A percentile compares a stretch with the other conserved stretches of the same genome.
phyloP scores from a whole-genome alignment of 2,888 invertebrate species.

The Tetragonula carbonaria region DNA sequence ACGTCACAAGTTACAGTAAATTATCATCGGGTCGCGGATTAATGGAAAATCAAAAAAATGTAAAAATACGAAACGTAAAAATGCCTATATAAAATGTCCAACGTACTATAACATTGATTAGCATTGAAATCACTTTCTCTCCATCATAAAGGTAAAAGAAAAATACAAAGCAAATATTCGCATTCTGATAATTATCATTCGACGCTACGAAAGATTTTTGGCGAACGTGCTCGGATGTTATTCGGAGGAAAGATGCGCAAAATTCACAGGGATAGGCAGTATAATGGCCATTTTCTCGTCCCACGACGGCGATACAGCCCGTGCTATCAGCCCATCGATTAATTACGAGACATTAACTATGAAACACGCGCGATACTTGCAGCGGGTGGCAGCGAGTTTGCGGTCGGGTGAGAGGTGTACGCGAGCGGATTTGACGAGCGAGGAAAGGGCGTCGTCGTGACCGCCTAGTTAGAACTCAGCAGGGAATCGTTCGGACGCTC shows the following conservation, averaged over 20 bases:
- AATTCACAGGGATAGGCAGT: constrained; percentile 28
- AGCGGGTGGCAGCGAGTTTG: constrained; percentile 46
- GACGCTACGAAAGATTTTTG: too few species aligned
- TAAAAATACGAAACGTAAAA: too few species aligned
- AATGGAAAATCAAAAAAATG: too few species aligned
- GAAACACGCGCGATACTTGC: constrained; percentile 56
- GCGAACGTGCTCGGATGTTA: too few species aligned
- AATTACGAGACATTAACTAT: constrained; percentile 68
- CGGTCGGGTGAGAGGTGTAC: constrained; percentile 13
- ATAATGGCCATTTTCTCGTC: constrained; percentile 39
- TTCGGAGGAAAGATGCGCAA: constrained; percentile 14
- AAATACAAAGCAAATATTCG: too few species aligned
- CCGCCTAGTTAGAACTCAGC: constrained; percentile 30
- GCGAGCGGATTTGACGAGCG: constrained; percentile 30
- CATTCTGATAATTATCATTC: too few species aligned
- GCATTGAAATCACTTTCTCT: too few species aligned
- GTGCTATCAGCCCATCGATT: constrained; percentile 57
- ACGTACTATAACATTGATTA: too few species aligned
- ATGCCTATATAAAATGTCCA: too few species aligned
- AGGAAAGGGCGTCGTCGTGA: constrained; percentile 10
- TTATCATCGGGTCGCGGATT: too few species aligned
- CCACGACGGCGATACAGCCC: constrained; percentile 25
- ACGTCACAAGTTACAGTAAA: too few species aligned
- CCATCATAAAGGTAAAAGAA: too few species aligned
- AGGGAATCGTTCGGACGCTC: constrained; percentile 38